Conservation (phyloP, 2,113 vertebrate species). For the Micronycteris hirsuta region DNA sequence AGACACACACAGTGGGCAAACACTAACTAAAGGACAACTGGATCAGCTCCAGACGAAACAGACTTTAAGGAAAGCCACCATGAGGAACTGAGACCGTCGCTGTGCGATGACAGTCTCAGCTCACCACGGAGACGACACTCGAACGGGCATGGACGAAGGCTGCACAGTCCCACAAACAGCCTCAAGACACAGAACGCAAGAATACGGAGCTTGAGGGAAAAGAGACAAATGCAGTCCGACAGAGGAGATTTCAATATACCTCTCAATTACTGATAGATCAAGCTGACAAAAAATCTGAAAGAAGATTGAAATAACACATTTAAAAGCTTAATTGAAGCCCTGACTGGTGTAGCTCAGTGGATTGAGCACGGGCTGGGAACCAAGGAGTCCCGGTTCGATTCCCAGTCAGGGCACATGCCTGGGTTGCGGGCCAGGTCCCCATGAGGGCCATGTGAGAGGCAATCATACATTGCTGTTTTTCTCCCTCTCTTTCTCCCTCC, state of each 20-base stretch:
- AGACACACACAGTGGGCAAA: not conserved
- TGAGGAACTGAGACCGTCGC: not conserved
- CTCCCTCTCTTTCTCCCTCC: too few relatives aligned
- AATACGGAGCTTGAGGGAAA: not conserved
- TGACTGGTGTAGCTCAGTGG: too few relatives aligned
- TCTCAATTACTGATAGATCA: not conserved
- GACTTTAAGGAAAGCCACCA: not conserved
- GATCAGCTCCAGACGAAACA: not conserved
- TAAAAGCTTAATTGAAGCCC: not conserved
- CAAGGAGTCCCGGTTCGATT: too few relatives aligned
- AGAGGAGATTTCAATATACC: not conserved
- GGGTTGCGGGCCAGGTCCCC: too few relatives aligned
- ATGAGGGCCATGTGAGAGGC: too few relatives aligned
- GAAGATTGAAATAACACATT: slow-evolving; percentile 1
- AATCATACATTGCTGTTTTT: too few relatives aligned
- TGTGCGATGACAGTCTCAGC: not conserved
- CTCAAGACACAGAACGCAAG: slow-evolving; percentile 19
- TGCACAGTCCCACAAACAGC: not conserved
- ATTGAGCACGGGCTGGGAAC: too few relatives aligned
- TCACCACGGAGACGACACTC: not conserved
- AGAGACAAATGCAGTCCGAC: not conserved
- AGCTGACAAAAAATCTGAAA: not conserved
- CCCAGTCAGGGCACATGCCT: too few relatives aligned
- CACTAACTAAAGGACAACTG: not conserved
- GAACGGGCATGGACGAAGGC: not conserved